Conservation (phyloP, 2,113 vertebrate genomes). For the Lonchura striata region DNA sequence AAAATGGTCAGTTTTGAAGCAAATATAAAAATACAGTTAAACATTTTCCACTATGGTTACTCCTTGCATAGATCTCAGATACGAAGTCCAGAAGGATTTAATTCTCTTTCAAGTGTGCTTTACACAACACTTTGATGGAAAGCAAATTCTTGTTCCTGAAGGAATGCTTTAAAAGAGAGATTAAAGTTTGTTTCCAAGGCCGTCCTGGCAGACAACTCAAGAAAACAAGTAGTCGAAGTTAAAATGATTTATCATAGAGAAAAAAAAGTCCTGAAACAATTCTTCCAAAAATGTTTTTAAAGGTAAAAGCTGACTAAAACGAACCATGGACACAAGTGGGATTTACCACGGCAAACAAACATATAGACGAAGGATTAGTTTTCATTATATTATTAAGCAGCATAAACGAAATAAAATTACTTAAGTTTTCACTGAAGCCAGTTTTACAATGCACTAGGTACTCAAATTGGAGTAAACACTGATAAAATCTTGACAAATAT, state of each 20-base stretch:
- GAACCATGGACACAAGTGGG: not conserved
- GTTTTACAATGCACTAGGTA: constrained; percentile 63
- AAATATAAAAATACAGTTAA: constrained; percentile 13
- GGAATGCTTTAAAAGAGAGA: constrained; percentile 61
- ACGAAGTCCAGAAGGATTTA: constrained; percentile 26
- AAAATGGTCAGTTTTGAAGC: not conserved
- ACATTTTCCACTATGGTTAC: not conserved
- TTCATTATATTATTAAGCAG: constrained; percentile 59
- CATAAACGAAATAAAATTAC: constrained; percentile 46
- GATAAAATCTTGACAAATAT: constrained; percentile 79
- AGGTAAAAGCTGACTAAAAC: constrained; percentile 50
- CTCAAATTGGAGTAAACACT: constrained; percentile 65
- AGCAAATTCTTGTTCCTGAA: constrained; percentile 48
- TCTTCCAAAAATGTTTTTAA: constrained; percentile 14
- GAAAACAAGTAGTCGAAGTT: constrained; percentile 44
- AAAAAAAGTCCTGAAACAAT: not conserved
- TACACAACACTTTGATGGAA: constrained; percentile 38
- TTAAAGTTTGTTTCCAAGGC: constrained; percentile 50
- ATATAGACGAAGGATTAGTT: constrained; percentile 6
- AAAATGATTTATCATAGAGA: constrained; percentile 39
- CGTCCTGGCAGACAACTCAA: constrained; percentile 37
- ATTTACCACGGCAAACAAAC: constrained; percentile 16
- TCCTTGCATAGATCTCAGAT: constrained; percentile 15
- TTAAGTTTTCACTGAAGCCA: constrained; percentile 31
- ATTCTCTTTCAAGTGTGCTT: constrained; percentile 49